A percentile compares a stretch with the other conserved stretches of the same genome.
Evolutionary conservation across 2,797 vertebrate genomes (phyloP).

Genomic region (Crenichthys baileyi): DNA sequence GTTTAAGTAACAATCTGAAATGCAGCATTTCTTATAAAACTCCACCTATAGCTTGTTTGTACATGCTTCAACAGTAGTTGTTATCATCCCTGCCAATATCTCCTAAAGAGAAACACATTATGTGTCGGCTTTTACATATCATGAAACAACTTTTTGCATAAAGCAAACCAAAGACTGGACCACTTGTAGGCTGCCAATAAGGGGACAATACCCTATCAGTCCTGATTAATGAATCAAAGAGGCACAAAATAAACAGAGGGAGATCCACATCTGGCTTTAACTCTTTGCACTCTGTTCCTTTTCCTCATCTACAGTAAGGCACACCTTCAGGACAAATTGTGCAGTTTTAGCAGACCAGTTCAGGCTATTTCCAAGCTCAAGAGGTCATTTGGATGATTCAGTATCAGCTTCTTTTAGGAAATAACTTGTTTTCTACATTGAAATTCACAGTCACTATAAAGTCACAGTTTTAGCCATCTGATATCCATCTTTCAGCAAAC

Average conservation of each 20-base stretch:
- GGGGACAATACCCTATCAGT: neutral
- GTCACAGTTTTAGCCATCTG: constrained; percentile 1
- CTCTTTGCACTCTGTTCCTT: neutral
- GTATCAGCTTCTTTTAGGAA: neutral
- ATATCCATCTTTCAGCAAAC: constrained; percentile 43
- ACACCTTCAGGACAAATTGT: neutral
- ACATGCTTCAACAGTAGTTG: constrained; percentile 31
- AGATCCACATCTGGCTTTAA: neutral
- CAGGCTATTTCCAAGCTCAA: neutral
- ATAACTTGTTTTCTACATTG: neutral
- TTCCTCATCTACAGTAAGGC: neutral
- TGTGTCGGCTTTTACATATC: neutral
- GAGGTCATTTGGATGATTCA: neutral
- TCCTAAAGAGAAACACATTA: neutral
- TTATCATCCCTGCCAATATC: constrained; percentile 9
- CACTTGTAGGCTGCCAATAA: neutral
- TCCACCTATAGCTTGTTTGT: constrained; percentile 38
- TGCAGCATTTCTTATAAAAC: constrained; percentile 7
- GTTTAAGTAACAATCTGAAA: constrained; percentile 44
- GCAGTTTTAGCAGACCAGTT: neutral
- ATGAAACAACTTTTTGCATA: neutral
- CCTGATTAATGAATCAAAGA: neutral
- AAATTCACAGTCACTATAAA: neutral
- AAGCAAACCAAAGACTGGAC: neutral
- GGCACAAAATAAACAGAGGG: neutral